Evolutionary conservation across 1,140 invertebrate species (phyloP), one percentile per base, ranked within the genome.

Genomic region (Bombus breviceps): DNA sequence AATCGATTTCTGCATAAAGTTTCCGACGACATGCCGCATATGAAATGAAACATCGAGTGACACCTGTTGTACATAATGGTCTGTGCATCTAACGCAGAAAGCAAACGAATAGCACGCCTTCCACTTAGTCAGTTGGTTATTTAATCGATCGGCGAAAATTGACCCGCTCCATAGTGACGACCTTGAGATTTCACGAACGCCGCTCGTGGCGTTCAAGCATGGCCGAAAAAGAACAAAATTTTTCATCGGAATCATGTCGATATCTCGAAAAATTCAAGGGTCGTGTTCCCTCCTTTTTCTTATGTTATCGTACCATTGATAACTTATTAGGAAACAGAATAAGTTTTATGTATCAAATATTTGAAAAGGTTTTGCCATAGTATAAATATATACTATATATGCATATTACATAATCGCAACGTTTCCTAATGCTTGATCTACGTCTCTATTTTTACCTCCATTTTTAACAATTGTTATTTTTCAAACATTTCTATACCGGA

Each of bases 131-230:
- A 3, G 6, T 28, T 18, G 15, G 25, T 18, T 1, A 12, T 1
- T 28, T 69, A 13, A 80, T 85, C 66, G 76, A 85, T 72, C 32
- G 15, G 25, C 4, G 32, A 53, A 85, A 85, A 85, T 85, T 47
- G 66, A 72, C 37, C 15, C 25, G 39, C 43, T 53, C 9, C n/a
- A 5, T 69, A 4, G n/a, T 6, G 18, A 5, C 9, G 39, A 59
- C 76, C 66, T 80, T 80, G 75, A 5, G 12, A 72, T 32, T 83
- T 68, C 28, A 39, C 18, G 4, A 22, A 53, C 22, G 18, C 9
- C 41, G 13, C 41, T 18, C 32, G 41, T 15, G n/a, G 9, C 37
- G 6, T 64, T 39, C 43, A 25, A 53, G 6, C 1, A 43, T 5
- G 9, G 32, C 4, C 5, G 3, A 37, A n/a, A 32, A 53, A 53